Conservation (phyloP, 1,140 invertebrate genomes). For the Leptonema lineaticorne region DNA sequence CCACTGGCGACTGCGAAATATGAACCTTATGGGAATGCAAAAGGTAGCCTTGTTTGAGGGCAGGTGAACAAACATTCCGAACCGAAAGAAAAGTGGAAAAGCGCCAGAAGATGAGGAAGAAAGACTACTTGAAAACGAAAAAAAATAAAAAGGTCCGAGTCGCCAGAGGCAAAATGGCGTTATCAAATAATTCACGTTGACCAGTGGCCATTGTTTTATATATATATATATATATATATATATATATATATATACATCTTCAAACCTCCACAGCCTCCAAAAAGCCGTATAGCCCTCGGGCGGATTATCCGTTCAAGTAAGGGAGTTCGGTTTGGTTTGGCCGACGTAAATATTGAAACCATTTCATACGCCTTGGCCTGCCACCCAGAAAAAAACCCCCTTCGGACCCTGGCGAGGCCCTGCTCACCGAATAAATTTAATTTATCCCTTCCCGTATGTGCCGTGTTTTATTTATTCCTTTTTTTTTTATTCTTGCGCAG, state of each 20-base stretch:
- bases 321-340: not conserved
- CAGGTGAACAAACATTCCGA: slow-evolving; percentile 4
- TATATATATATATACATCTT: too few relatives aligned
- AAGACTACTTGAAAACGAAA: too few relatives aligned
- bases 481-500: slow-evolving; percentile 1
- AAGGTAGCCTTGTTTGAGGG: too few relatives aligned
- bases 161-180: slow-evolving; percentile 17
- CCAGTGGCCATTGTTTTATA: slow-evolving; percentile 22
- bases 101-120: too few relatives aligned
- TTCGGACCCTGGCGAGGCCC: not conserved
- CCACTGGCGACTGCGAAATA: too few relatives aligned
- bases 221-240: too few relatives aligned
- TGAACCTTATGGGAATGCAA: too few relatives aligned
- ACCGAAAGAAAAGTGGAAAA: not conserved
- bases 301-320: slow-evolving; percentile 9
- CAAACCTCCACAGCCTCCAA: too few relatives aligned
- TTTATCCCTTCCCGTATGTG: slow-evolving; percentile 18
- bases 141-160: slow-evolving; percentile 20
- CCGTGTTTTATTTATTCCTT: slow-evolving; percentile 13
- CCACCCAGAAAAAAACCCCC: not conserved
- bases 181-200: slow-evolving; percentile 31
- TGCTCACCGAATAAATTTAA: slow-evolving; percentile 24
- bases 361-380: slow-evolving; percentile 22
- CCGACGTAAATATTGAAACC: slow-evolving; percentile 27
- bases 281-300: slow-evolving; percentile 15